Conservation (phyloP, 2,888 invertebrate genomes). For the Platerodrilus igneus region DNA sequence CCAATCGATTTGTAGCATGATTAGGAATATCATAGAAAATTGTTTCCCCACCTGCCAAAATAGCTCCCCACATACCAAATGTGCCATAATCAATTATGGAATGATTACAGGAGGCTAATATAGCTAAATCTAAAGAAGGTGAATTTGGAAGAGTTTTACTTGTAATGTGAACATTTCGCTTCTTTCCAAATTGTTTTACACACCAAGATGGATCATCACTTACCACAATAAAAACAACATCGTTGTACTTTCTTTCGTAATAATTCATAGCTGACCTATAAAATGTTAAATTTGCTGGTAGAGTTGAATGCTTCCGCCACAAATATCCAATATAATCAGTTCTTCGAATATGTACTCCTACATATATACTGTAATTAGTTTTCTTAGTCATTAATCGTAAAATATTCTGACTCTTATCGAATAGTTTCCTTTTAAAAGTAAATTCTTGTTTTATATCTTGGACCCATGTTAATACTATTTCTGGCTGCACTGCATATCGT, state of each 20-base stretch:
- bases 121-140: slow-evolving; percentile 49
- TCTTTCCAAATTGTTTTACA: slow-evolving; percentile 39
- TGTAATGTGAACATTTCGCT: slow-evolving; percentile 45
- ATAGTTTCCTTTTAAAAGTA: slow-evolving; percentile 49
- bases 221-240: slow-evolving; percentile 47
- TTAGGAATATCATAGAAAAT: slow-evolving; percentile 47
- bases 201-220: slow-evolving; percentile 53
- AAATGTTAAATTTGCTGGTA: slow-evolving; percentile 45
- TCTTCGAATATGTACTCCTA: slow-evolving; percentile 55
- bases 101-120: slow-evolving; percentile 52
- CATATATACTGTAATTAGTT: slow-evolving; percentile 41
- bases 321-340: slow-evolving; percentile 56
- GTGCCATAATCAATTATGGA: slow-evolving; percentile 53
- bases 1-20: slow-evolving; percentile 45
- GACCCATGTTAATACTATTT: slow-evolving; percentile 53
- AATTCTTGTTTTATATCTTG: slow-evolving; percentile 56
- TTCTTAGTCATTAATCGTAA: slow-evolving; percentile 40
- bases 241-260: slow-evolving; percentile 45
- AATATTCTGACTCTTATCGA: slow-evolving; percentile 48
- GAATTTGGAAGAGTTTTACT: slow-evolving; percentile 40
- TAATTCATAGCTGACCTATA: slow-evolving; percentile 48
- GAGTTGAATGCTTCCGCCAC: slow-evolving; percentile 49
- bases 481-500: slow-evolving; percentile 52
- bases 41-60: slow-evolving; percentile 51
- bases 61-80: slow-evolving; percentile 52